A percentile compares a stretch with the other conserved stretches of the same genome.
Evolutionary conservation across 2,888 invertebrate species (phyloP).

Genomic region (Scaptomyza polygonia): DNA sequence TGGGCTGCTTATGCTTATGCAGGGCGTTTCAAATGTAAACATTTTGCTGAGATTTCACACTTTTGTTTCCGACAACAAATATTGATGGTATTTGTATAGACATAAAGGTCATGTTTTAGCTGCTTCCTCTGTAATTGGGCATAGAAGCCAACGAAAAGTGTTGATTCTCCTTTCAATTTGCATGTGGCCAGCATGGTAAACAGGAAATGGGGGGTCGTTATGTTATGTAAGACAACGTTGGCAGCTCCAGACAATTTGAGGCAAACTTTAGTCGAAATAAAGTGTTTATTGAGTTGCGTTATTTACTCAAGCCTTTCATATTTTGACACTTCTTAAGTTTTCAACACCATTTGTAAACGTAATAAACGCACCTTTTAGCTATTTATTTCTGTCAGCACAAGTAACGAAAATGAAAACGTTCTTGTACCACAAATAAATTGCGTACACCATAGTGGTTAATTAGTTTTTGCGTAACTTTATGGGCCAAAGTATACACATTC

Average conservation of each 20-base stretch:
- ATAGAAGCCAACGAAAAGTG: conserved; percentile 20
- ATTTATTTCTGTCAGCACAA: conserved; percentile 11
- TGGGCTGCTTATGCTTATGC: conserved; percentile 65
- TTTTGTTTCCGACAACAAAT: conserved; percentile 45
- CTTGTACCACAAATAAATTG: conserved; percentile 13
- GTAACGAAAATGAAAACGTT: conserved; percentile 5
- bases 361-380: conserved; percentile 1
- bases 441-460: conserved; percentile 7
- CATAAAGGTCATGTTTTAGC: conserved; percentile 20
- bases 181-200: conserved; percentile 45
- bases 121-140: conserved; percentile 45
- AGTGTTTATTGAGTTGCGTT: conserved; percentile 27
- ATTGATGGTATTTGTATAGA: conserved; percentile 49
- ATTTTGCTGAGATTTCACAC: conserved; percentile 51
- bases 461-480: conserved; percentile 17
- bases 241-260: conserved; percentile 20
- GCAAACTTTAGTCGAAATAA: conserved; percentile 11
- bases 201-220: conserved; percentile 53
- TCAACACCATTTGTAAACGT: background rate
- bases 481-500: conserved; percentile 39
- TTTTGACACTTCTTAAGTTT: conserved; percentile 27
- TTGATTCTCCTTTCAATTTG: conserved; percentile 20
- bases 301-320: conserved; percentile 36
- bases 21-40: conserved; percentile 50
- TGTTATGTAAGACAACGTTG: conserved; percentile 30